Evolutionary conservation across 2,797 vertebrate species (phyloP).

Genomic region (Sus cebifrons): DNA sequence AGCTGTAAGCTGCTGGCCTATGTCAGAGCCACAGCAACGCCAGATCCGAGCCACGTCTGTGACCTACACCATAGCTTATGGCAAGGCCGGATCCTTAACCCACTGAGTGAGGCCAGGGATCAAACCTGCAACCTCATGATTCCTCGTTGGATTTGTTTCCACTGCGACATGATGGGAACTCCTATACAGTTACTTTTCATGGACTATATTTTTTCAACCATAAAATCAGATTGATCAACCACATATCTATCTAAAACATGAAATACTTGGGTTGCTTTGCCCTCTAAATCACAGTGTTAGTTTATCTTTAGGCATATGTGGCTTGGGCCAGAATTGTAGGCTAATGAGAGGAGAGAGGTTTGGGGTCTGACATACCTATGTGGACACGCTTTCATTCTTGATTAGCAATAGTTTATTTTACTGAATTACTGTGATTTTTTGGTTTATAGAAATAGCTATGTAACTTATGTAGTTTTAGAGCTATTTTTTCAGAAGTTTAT

Average conservation of each 20-base stretch:
- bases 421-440: slow-evolving; percentile 33
- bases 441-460: slow-evolving; percentile 14
- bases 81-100: too few species aligned
- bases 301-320: background rate
- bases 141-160: too few species aligned
- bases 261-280: background rate
- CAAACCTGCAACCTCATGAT: too few species aligned
- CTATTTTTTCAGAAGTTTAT: background rate
- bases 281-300: background rate
- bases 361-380: background rate
- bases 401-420: slow-evolving; percentile 10
- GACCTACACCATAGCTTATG: too few species aligned
- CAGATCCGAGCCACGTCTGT: too few species aligned
- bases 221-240: slow-evolving; percentile 7
- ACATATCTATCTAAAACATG: slow-evolving; percentile 1
- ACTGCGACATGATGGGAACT: too few species aligned
- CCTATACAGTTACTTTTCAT: background rate
- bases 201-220: background rate
- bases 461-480: slow-evolving; percentile 5
- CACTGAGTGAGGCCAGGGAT: too few species aligned
- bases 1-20: too few species aligned
- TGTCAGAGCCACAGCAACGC: too few species aligned
- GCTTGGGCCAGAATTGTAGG: background rate
- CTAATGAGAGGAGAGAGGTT: background rate
- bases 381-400: background rate